Evolutionary conservation across 2,113 vertebrate genomes (phyloP).

Genomic region (Scopus umbretta): DNA sequence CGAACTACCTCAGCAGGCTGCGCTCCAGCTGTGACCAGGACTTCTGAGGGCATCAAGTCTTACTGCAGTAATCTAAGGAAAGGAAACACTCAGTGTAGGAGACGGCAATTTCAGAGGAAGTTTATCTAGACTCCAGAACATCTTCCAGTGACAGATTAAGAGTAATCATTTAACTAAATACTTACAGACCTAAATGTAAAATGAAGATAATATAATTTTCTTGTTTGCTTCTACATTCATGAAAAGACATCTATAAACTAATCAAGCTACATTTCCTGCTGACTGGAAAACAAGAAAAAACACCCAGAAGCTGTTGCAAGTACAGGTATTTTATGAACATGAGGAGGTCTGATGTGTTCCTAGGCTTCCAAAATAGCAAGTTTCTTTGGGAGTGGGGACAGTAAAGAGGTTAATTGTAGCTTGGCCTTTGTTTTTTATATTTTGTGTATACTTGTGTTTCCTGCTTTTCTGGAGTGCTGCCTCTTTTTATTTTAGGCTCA

Average conservation of each 20-base stretch:
- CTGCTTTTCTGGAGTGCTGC: background rate
- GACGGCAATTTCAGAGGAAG: background rate
- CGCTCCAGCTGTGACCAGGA: background rate
- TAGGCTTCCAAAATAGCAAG: background rate
- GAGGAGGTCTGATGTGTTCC: background rate
- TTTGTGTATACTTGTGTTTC: background rate
- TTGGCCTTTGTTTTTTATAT: background rate
- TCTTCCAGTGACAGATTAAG: background rate
- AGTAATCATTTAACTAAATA: background rate
- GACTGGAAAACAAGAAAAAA: background rate
- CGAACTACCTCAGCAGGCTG: background rate
- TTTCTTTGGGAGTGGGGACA: background rate
- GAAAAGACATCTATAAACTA: background rate
- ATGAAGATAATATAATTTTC: background rate
- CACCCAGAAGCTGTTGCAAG: background rate
- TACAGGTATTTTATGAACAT: background rate
- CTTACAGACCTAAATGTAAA: background rate
- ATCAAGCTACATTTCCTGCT: background rate
- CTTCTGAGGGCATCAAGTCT: background rate
- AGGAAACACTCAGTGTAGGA: background rate
- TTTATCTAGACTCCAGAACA: background rate
- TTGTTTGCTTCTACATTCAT: background rate
- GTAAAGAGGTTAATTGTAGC: background rate
- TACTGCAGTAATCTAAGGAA: background rate
- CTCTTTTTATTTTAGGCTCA: background rate